Conservation (phyloP, 2,888 invertebrate genomes). For the Ormyrus rosae region DNA sequence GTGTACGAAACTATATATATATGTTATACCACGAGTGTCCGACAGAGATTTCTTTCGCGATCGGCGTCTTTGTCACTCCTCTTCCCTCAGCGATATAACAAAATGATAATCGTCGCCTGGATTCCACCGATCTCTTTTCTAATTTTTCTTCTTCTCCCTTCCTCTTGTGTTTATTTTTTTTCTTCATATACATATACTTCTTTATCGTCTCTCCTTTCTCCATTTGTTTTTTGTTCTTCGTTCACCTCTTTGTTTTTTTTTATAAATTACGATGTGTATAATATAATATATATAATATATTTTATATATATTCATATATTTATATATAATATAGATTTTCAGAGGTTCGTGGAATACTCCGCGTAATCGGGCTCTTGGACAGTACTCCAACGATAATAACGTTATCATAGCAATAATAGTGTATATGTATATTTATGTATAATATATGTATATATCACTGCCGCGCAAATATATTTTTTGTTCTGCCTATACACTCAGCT, state of each 20-base stretch:
- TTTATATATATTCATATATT: conserved; percentile 38
- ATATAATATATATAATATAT: conserved; percentile 45
- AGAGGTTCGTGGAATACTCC: conserved; percentile 47
- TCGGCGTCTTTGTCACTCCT: not conserved
- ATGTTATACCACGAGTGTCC: conserved; percentile 18
- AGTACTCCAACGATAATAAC: conserved; percentile 51
- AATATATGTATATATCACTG: conserved; percentile 33
- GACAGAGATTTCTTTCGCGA: not conserved
- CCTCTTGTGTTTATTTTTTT: conserved; percentile 17
- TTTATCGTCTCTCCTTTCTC: conserved; percentile 20
- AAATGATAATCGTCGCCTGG: conserved; percentile 1
- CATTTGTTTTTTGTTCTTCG: conserved; percentile 16
- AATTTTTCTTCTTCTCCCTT: not conserved
- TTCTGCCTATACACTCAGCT: conserved; percentile 12
- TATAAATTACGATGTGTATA: conserved; percentile 34
- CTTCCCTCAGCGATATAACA: not conserved
- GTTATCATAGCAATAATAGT: conserved; percentile 45
- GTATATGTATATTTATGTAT: conserved; percentile 41
- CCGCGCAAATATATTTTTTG: conserved; percentile 14
- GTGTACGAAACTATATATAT: conserved; percentile 28
- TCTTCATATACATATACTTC: conserved; percentile 39
- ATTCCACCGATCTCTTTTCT: not conserved
- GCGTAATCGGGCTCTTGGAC: conserved; percentile 28
- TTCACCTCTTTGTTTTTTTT: conserved; percentile 21
- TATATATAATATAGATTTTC: conserved; percentile 48